Evolutionary conservation across 2,113 vertebrate species (phyloP).

Genomic region (Eretmochelys imbricata): DNA sequence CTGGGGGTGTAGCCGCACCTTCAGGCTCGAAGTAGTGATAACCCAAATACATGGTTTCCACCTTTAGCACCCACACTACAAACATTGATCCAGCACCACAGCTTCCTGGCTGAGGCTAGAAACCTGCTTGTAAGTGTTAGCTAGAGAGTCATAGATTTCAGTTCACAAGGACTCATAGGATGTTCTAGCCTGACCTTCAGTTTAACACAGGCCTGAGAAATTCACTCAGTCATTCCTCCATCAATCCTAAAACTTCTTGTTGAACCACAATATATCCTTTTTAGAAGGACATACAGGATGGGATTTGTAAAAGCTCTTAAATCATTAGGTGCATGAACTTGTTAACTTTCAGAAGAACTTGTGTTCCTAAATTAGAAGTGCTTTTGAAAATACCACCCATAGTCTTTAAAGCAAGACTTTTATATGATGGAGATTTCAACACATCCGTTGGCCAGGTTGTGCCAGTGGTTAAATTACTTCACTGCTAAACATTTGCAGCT

Average conservation of each 20-base stretch:
- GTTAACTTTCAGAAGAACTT: neutral
- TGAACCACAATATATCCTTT: neutral
- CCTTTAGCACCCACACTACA: no score
- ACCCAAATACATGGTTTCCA: no score
- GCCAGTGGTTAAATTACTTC: no score
- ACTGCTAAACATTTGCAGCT: neutral
- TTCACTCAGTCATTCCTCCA: accelerated
- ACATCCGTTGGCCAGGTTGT: no score
- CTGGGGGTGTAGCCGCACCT: no score
- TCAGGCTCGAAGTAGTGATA: no score
- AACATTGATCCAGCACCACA: no score
- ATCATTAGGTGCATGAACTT: neutral
- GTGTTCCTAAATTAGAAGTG: neutral
- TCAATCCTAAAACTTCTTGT: neutral
- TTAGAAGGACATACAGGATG: neutral
- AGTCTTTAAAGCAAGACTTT: neutral
- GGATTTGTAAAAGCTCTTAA: neutral
- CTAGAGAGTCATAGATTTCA: neutral
- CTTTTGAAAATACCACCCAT: neutral
- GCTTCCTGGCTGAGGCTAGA: no score
- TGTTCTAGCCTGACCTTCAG: neutral
- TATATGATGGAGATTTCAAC: neutral
- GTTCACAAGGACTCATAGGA: neutral
- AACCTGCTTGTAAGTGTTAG: no score
- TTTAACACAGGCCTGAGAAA: neutral